These are phyloP conservation scores for Raja brachyura DNA, from an alignment of 2,113 vertebrate genomes.

Conservation along the genomic window DNA sequence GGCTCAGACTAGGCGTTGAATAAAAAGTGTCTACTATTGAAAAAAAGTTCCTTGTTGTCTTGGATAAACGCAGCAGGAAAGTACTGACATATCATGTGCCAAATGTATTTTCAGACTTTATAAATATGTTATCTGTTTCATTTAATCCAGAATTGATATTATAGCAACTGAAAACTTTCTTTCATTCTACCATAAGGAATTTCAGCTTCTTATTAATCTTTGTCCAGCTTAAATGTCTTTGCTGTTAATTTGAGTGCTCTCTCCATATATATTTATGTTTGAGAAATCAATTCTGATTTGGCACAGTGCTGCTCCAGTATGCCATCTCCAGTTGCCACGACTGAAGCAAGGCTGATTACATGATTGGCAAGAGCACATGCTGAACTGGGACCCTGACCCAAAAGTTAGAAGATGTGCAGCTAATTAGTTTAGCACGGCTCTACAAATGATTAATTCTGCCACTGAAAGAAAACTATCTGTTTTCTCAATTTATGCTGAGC, in stretches of 20 bases:
- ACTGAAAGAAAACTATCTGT: background rate
- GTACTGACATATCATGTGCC: background rate
- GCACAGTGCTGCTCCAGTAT: background rate
- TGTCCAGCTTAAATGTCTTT: background rate
- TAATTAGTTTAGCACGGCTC: background rate
- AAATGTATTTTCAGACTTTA: background rate
- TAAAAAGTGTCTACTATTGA: background rate
- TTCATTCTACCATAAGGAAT: background rate
- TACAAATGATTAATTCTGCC: background rate
- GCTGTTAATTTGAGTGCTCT: background rate
- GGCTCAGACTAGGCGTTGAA: background rate
- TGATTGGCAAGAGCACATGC: background rate
- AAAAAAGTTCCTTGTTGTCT: background rate
- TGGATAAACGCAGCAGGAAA: background rate
- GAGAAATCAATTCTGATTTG: background rate
- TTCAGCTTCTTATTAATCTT: background rate
- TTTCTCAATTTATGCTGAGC: background rate
- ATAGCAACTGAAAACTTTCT: background rate
- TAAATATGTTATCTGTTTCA: background rate
- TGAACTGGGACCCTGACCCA: background rate
- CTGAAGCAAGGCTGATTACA: background rate
- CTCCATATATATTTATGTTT: background rate
- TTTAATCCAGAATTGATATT: background rate
- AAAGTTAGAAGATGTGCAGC: background rate
- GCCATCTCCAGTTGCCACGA: background rate